Evolutionary conservation across 1,140 invertebrate genomes (phyloP).

Genomic region (Trichonephila clavata): DNA sequence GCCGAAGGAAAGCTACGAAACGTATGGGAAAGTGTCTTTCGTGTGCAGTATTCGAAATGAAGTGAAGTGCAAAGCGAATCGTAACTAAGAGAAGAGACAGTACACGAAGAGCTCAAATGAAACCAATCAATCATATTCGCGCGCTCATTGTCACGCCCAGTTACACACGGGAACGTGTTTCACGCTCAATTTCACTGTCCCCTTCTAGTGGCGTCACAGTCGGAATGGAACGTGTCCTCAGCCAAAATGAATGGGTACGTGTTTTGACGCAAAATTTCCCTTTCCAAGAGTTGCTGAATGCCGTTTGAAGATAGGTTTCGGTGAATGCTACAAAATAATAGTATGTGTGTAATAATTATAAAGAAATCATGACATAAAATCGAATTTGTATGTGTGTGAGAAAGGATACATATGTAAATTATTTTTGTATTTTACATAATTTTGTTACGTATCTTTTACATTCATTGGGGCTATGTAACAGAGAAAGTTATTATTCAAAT

Average conservation of each 20-base stretch:
- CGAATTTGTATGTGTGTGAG: no score
- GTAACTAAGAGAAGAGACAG: not conserved
- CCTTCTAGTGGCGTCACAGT: slow-evolving; percentile 5
- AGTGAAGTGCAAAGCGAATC: not conserved
- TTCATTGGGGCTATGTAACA: no score
- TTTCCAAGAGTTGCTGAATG: no score
- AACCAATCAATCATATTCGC: slow-evolving; percentile 57
- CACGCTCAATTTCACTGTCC: slow-evolving; percentile 61
- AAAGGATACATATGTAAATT: no score
- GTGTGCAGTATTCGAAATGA: not conserved
- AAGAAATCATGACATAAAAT: no score
- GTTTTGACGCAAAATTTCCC: not conserved
- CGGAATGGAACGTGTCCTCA: not conserved
- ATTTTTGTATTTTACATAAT: no score
- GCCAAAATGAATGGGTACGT: not conserved
- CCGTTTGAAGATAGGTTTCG: no score
- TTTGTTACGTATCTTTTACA: no score
- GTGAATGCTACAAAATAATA: no score
- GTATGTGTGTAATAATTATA: no score
- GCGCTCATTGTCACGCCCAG: slow-evolving; percentile 48
- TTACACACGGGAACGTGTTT: slow-evolving; percentile 59
- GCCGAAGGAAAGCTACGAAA: not conserved
- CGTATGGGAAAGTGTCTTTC: not conserved
- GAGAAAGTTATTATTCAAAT: no score
- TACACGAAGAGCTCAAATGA: slow-evolving; percentile 23